Evolutionary conservation across 2,888 invertebrate species (phyloP).

Genomic region (Zygogramma bicolorata): DNA sequence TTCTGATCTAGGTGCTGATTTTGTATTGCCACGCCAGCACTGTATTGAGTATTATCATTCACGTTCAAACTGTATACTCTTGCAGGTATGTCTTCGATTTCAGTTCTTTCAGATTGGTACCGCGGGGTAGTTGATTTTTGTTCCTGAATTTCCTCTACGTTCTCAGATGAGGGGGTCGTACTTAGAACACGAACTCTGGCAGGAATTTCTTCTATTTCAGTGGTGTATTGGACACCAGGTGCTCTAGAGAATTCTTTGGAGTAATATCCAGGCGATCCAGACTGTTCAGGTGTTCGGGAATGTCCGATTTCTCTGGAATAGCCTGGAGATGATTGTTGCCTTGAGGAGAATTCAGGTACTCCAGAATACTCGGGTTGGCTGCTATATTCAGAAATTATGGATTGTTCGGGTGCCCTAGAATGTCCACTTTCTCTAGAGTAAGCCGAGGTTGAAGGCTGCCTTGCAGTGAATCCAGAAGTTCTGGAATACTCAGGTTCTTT

Average conservation of each 20-base stretch:
- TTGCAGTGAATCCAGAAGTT: not conserved
- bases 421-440: slow-evolving; percentile 6
- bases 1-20: slow-evolving; percentile 43
- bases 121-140: slow-evolving; percentile 34
- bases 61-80: slow-evolving; percentile 44
- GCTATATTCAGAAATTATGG: slow-evolving; percentile 35
- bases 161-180: slow-evolving; percentile 22
- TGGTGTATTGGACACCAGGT: slow-evolving; percentile 12
- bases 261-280: not conserved
- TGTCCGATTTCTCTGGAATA: slow-evolving; percentile 7
- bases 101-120: slow-evolving; percentile 40
- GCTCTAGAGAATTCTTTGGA: slow-evolving; percentile 7
- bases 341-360: not conserved
- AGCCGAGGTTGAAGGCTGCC: not conserved
- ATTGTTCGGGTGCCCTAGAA: slow-evolving; percentile 31
- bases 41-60: slow-evolving; percentile 20
- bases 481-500: slow-evolving; percentile 13
- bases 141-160: slow-evolving; percentile 11
- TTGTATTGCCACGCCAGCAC: not conserved
- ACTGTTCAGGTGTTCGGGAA: slow-evolving; percentile 8
- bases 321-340: not conserved
- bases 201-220: slow-evolving; percentile 39
- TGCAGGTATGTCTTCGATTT: slow-evolving; percentile 46
- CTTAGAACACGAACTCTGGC: slow-evolving; percentile 39
- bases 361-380: slow-evolving; percentile 15